A percentile compares a stretch with the other conserved stretches of the same genome.
These are phyloP conservation scores for Torymus aiolomorphi DNA, from an alignment of 2,888 invertebrate species.

Conservation along the genomic window DNA sequence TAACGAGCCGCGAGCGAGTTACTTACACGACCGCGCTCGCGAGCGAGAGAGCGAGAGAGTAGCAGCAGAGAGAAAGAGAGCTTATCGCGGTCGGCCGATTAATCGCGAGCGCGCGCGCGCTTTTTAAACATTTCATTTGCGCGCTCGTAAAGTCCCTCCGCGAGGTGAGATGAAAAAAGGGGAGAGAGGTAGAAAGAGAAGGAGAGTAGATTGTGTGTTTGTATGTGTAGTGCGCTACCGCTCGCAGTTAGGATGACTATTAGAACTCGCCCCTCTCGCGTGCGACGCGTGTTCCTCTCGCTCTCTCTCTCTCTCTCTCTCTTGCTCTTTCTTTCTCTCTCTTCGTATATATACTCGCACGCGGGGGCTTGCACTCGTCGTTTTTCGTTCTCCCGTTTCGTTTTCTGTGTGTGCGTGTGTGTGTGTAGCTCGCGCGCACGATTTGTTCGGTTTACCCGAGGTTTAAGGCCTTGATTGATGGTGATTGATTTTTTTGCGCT, in stretches of 20 bases:
- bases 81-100: no score
- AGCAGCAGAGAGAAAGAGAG: no score
- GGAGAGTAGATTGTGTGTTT: no score
- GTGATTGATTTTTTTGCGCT: constrained; percentile 48
- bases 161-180: constrained; percentile 13
- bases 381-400: constrained; percentile 18
- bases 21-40: constrained; percentile 39
- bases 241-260: constrained; percentile 23
- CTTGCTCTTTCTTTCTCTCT: not conserved
- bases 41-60: not conserved
- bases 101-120: constrained; percentile 12
- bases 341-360: not conserved
- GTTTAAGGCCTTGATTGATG: constrained; percentile 49
- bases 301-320: not conserved
- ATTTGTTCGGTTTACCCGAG: constrained; percentile 48
- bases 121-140: constrained; percentile 22
- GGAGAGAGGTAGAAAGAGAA: no score
- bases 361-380: no score
- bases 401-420: not conserved
- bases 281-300: not conserved
- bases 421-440: not conserved
- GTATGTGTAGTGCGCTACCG: no score
- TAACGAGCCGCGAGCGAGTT: constrained; percentile 58
- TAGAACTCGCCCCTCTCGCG: constrained; percentile 19
- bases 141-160: constrained; percentile 22